phyloP scores from a whole-genome alignment of 2,888 invertebrate species.

The Brachyopa scutellaris region DNA sequence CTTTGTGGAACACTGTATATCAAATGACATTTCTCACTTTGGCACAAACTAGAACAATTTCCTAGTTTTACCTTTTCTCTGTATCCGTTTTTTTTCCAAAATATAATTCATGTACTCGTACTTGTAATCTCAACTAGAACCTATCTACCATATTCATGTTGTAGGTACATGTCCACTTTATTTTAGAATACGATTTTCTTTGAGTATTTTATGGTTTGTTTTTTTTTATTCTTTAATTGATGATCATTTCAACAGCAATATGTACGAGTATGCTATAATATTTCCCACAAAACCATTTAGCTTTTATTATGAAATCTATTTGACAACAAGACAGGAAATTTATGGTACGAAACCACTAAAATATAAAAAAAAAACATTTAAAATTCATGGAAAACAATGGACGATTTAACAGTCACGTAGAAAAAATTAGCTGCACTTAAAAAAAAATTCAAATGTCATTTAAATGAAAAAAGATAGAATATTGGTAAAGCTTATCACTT shows the following conservation, averaged over 20 bases:
- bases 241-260: not conserved
- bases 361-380: not conserved
- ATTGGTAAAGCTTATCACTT: too few species aligned
- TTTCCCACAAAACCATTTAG: not conserved
- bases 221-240: not conserved
- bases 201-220: too few species aligned
- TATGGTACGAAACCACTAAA: not conserved
- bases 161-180: too few species aligned
- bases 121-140: too few species aligned
- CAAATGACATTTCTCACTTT: too few species aligned
- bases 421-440: not conserved
- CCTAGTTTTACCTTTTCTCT: too few species aligned
- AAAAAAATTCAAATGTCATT: not conserved
- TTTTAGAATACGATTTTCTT: too few species aligned
- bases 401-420: not conserved
- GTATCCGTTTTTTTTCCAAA: too few species aligned
- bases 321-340: not conserved
- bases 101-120: too few species aligned
- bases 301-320: constrained; percentile 19
- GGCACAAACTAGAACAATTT: too few species aligned
- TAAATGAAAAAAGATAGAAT: not conserved
- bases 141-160: too few species aligned
- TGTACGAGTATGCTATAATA: constrained; percentile 15
- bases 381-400: not conserved
- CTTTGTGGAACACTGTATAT: too few species aligned